phyloP scores from a whole-genome alignment of 2,888 invertebrate genomes.

The Labia minor region DNA sequence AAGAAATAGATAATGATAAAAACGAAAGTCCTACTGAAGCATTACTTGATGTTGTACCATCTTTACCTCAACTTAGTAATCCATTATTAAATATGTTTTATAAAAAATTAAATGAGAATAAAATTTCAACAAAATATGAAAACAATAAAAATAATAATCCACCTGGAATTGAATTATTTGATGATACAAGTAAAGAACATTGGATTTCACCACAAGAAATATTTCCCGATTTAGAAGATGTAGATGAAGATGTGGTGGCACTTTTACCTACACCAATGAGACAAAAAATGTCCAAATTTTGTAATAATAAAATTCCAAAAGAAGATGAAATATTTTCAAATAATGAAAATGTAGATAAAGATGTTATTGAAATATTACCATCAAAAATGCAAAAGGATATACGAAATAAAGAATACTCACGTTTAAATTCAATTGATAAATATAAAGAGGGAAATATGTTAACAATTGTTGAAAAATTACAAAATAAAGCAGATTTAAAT shows the following conservation, averaged over 20 bases:
- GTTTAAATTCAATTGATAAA: background rate
- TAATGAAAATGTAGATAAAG: conserved; percentile 20
- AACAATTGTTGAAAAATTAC: conserved; percentile 21
- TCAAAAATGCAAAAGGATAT: conserved; percentile 22
- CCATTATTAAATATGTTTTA: background rate
- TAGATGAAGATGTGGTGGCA: conserved; percentile 35
- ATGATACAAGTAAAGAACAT: conserved; percentile 14
- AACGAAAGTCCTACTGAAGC: conserved; percentile 19
- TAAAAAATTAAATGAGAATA: conserved; percentile 18
- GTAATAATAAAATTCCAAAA: conserved; percentile 26
- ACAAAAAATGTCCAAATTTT: conserved; percentile 28
- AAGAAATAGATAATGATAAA: conserved; percentile 35
- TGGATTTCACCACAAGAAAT: conserved; percentile 34
- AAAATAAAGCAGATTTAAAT: conserved; percentile 20
- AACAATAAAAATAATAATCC: background rate
- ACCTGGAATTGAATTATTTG: background rate
- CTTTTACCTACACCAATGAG: conserved; percentile 36
- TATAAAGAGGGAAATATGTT: conserved; percentile 21
- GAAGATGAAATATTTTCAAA: conserved; percentile 28
- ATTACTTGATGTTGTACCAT: background rate
- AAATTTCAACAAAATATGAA: background rate
- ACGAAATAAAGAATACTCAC: conserved; percentile 20
- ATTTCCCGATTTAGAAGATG: conserved; percentile 37
- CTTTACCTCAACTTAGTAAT: background rate
- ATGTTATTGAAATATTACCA: conserved; percentile 20